phyloP scores from a whole-genome alignment of 2,888 invertebrate genomes.

The Polylopha cassiicola region DNA sequence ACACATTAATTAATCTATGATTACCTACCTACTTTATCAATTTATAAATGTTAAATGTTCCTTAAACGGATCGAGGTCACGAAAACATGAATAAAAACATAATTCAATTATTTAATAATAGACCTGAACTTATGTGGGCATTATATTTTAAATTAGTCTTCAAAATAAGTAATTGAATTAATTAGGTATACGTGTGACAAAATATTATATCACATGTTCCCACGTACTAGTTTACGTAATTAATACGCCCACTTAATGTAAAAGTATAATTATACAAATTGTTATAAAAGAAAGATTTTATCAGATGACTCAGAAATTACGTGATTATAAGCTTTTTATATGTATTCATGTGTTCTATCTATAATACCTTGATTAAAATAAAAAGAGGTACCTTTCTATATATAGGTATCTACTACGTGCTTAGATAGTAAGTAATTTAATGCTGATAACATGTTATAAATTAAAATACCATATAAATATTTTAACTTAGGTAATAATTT shows the following conservation, averaged over 20 bases:
- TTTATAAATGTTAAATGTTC: not conserved
- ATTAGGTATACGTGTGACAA: slow-evolving; percentile 4
- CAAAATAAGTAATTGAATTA: slow-evolving; percentile 6
- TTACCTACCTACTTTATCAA: not conserved
- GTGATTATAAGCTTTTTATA: too few relatives aligned
- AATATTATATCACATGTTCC: slow-evolving; percentile 15
- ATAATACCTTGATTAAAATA: too few relatives aligned
- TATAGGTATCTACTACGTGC: too few relatives aligned
- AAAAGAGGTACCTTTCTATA: too few relatives aligned
- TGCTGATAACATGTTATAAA: too few relatives aligned
- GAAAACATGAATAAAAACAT: slow-evolving; percentile 3
- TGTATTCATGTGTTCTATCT: too few relatives aligned
- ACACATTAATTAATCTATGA: not conserved
- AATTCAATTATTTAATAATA: slow-evolving; percentile 10
- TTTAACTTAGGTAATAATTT: too few relatives aligned
- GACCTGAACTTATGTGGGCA: slow-evolving; percentile 1
- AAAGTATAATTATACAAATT: too few relatives aligned
- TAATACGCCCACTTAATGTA: slow-evolving; percentile 2
- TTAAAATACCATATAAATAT: too few relatives aligned
- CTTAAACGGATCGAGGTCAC: slow-evolving; percentile 8
- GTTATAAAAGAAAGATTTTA: too few relatives aligned
- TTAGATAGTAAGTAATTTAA: too few relatives aligned
- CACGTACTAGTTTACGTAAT: slow-evolving; percentile 20
- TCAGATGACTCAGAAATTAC: too few relatives aligned
- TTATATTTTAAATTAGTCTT: slow-evolving; percentile 6